A percentile compares a stretch with the other conserved stretches of the same genome.
phyloP scores from a whole-genome alignment of 2,113 vertebrate species.

The Taurulus bubalis region DNA sequence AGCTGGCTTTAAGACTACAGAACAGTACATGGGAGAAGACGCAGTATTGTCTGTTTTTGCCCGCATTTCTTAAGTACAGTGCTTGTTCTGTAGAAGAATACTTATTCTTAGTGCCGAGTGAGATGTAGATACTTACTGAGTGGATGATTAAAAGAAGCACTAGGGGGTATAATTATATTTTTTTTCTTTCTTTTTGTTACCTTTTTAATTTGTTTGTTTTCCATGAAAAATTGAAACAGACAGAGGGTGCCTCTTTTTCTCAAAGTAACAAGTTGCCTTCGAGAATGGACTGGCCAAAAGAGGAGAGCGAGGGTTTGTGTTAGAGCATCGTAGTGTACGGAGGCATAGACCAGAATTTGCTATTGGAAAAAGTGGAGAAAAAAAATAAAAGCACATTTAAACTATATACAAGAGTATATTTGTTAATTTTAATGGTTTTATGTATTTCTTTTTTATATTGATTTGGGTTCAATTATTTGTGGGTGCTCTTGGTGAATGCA shows the following conservation, averaged over 20 bases:
- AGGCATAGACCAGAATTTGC: conserved; percentile 67
- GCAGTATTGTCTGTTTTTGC: conserved; percentile 35
- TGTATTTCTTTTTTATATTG: conserved; percentile 79
- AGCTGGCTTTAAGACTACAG: conserved; percentile 36
- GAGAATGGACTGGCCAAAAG: conserved; percentile 34
- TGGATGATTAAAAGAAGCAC: conserved; percentile 76
- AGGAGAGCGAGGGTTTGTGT: conserved; percentile 51
- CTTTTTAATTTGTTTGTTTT: conserved; percentile 27
- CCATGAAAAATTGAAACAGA: conserved; percentile 50
- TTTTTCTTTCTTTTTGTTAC: neutral
- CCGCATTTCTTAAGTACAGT: conserved; percentile 50
- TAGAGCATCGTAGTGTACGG: conserved; percentile 34
- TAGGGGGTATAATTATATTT: conserved; percentile 52
- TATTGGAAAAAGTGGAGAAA: conserved; percentile 59
- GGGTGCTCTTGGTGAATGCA: conserved; percentile 83
- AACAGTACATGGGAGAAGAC: conserved; percentile 49
- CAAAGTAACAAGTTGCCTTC: conserved; percentile 62
- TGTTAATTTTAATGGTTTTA: conserved; percentile 83
- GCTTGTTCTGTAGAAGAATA: conserved; percentile 69
- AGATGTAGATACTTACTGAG: conserved; percentile 83
- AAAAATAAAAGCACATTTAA: conserved; percentile 84
- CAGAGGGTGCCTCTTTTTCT: conserved; percentile 39
- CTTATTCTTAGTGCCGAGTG: conserved; percentile 74
- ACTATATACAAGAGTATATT: conserved; percentile 85
- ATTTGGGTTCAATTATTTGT: conserved; percentile 81